Conservation (phyloP, 2,113 vertebrate species). For the Phalacrocorax aristotelis region DNA sequence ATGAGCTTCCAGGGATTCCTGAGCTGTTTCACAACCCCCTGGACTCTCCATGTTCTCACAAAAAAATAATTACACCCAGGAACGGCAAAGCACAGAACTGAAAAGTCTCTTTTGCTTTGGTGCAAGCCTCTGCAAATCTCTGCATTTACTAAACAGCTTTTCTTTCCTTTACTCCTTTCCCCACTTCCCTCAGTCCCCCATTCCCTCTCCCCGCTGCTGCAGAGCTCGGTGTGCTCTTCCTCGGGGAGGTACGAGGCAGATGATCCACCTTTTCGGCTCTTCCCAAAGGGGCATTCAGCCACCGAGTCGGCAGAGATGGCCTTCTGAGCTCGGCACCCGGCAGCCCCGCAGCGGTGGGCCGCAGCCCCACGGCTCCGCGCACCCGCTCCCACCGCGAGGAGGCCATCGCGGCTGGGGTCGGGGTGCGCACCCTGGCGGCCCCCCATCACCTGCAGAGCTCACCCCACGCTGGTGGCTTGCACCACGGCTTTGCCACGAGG, state of each 20-base stretch:
- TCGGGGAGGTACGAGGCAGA: neutral
- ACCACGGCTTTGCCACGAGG: neutral
- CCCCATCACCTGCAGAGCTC: neutral
- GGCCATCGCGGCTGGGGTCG: accelerated
- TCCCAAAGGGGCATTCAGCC: neutral
- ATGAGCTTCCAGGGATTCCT: neutral
- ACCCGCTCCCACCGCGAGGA: accelerated
- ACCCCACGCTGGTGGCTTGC: neutral
- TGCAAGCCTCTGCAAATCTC: neutral
- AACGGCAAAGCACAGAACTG: neutral
- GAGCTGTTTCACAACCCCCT: neutral
- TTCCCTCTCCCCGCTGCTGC: neutral
- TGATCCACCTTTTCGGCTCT: neutral
- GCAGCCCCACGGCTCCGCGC: neutral
- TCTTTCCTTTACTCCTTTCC: neutral
- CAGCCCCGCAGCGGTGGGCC: neutral
- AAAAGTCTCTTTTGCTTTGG: neutral
- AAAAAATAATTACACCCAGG: neutral
- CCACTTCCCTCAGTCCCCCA: neutral
- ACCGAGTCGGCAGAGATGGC: neutral
- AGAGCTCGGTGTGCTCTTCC: neutral
- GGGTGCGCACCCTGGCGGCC: neutral
- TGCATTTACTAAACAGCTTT: neutral
- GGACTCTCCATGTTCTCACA: no score
- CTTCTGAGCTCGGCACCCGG: accelerated